Evolutionary conservation across 2,797 vertebrate species (phyloP), one percentile per base, ranked within the genome.

Genomic region (Sebastes kiyomatsui): DNA sequence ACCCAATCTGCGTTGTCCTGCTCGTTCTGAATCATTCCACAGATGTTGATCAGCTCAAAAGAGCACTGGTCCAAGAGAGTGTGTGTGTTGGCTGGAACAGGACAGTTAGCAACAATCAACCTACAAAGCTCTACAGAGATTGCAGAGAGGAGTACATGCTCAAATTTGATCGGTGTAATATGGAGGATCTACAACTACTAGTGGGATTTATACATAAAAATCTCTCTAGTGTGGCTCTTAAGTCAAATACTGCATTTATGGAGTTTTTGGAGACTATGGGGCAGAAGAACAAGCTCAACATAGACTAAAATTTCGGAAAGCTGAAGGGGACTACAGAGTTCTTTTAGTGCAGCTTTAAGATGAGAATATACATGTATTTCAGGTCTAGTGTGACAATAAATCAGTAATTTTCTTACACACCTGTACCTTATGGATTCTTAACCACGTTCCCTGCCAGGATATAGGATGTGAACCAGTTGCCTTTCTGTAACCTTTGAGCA

Each of bases 11-110:
- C 88, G 2, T 94, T 89, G 75, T 97, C 96, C 0, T 54, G 88
- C 69, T 95, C 94, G 0, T 95, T 91, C 90, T 99, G 98, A 84
- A 99, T 96, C 97, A 99, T 99, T 60, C 98, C 97, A 16, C 98
- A 98, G 84, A 99, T 98, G 90, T 97, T 98, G 88, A 94, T 93
- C 64, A 94, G 87, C 85, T 99, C 98, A 88, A 98, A 99, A 42
- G 95, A 94, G 79, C 97, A 99, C 83, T 97, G 96, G 87, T 99
- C 97, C 95, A 99, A 81, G 55, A 98, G 92, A 6, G 96, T 97
- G 27, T 93, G 96, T 9, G 96, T 95, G 56, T 94, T 91, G 42
- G 96, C 98, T 99, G 91, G 3, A 88, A 90, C 25, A 60, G 23
- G 16, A 70, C 3, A 56, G 28, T 59, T 16, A 55, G 46, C n/a